These are phyloP conservation scores for Anoplopoma fimbria DNA, from an alignment of 2,113 vertebrate species.

Conservation along the genomic window DNA sequence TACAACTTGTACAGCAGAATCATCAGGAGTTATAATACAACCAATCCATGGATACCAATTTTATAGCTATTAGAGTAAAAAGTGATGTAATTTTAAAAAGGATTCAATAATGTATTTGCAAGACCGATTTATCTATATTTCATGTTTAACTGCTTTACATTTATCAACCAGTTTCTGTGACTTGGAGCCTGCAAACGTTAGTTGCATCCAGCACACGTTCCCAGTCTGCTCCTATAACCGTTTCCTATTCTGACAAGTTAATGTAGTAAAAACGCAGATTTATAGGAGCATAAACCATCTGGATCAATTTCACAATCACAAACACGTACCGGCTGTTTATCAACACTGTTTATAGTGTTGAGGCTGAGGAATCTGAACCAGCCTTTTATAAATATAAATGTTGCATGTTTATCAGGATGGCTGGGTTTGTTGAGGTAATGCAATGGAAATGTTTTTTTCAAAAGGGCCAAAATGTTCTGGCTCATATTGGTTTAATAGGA, in stretches of 20 bases:
- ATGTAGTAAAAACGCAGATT: background rate
- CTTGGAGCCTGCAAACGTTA: background rate
- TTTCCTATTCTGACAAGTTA: background rate
- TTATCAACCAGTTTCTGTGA: background rate
- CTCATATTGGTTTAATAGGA: background rate
- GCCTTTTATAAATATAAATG: slow-evolving; percentile 42
- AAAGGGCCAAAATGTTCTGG: background rate
- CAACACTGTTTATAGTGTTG: background rate
- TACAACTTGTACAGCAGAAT: background rate
- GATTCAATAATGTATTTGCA: background rate
- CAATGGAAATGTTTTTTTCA: background rate
- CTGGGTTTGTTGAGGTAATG: background rate
- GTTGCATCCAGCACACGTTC: background rate
- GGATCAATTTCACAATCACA: slow-evolving; percentile 11
- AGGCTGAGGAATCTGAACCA: background rate
- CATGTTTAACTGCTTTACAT: background rate
- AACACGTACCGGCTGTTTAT: slow-evolving; percentile 5
- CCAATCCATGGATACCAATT: background rate
- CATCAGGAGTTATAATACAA: background rate
- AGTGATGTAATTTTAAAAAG: background rate
- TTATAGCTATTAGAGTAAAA: background rate
- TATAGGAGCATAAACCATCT: background rate
- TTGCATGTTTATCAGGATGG: slow-evolving; percentile 32
- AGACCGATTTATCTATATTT: background rate
- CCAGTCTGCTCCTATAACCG: background rate